A percentile compares a stretch with the other conserved stretches of the same genome.
These are phyloP conservation scores for Eutrigla gurnardus DNA, from an alignment of 2,797 vertebrate species.

Conservation along the genomic window DNA sequence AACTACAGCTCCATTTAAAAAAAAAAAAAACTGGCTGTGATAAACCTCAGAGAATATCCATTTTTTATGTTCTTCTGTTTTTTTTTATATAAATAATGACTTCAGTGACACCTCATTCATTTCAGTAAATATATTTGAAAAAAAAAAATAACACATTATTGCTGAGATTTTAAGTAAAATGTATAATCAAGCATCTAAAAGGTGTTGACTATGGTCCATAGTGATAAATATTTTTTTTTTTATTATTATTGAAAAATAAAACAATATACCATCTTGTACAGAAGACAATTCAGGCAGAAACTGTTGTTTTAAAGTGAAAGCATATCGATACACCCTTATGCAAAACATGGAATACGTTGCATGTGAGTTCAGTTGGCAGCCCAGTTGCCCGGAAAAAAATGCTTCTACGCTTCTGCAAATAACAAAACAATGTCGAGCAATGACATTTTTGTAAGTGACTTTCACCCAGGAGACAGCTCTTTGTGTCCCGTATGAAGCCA, in stretches of 20 bases:
- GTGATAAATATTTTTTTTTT: slow-evolving; percentile 60
- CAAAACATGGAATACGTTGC: slow-evolving; percentile 41
- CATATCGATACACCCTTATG: slow-evolving; percentile 29
- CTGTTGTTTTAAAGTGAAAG: slow-evolving; percentile 34
- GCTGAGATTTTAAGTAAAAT: background rate
- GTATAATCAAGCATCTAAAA: background rate
- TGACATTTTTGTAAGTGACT: background rate
- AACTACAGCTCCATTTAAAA: no score
- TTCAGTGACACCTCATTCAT: background rate
- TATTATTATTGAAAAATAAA: slow-evolving; percentile 59
- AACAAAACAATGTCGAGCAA: background rate
- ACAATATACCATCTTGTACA: slow-evolving; percentile 49
- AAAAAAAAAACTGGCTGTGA: no score
- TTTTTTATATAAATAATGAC: background rate
- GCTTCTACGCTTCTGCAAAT: background rate
- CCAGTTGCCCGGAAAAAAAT: background rate
- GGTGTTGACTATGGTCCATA: background rate
- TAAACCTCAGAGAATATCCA: no score
- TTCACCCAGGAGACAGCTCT: background rate
- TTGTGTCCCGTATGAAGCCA: background rate
- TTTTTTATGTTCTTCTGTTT: no score
- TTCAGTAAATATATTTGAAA: slow-evolving; percentile 3
- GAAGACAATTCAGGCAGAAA: slow-evolving; percentile 43
- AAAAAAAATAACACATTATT: background rate
- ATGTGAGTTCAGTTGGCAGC: slow-evolving; percentile 26